Base-by-base conservation (phyloP, 1,140 invertebrate species). In the Ips nitidus region DNA sequence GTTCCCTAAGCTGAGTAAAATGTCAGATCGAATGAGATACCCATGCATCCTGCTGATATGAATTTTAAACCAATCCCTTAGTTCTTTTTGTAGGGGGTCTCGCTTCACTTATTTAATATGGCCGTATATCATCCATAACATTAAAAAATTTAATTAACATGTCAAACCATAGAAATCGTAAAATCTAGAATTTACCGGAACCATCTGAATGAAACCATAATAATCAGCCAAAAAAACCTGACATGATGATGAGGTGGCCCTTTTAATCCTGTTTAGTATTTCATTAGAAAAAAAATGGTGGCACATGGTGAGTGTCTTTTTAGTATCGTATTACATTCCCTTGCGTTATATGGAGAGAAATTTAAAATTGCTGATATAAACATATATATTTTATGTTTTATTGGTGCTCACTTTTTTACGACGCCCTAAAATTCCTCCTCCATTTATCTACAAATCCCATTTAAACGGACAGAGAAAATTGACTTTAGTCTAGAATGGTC, bases 381-480 rank as follows among this genome's bases (percentile, higher is more conserved):
- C 65, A 39, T 67, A 67, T 22, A 22, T 67, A 67, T 67, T 58
- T 67, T 67, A 67, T 67, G 50, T 55, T 67, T 67, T 67, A 69
- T 69, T 56, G 57, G 66, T 53, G 47, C 47, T 69, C 57, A 69
- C 52, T 69, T 60, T 61, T 69, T 69, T 69, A 69, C 42, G 50
- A 45, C 7, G 45, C 6, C 39, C 58, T 2, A 47, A 69, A 69
- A 69, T 8, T 42, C 52, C 57, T 41, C 66, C 52, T 69, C 66
- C 66, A 69, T 69, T 69, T 69, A 61, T 69, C 66, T 61, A 56
- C 43, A 69, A 69, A 69, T 69, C 66, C 57, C 66, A 69, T 69
- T 69, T 61, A 61, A 56, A 8, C n/a, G 52, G 63, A 66, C 52
- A 37, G n/a, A n/a, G 53, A 56, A 57, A 66, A 66, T 66, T 5